Percentiles rank a stretch among this genome's conserved stretches.
phyloP scores from a whole-genome alignment of 2,888 invertebrate species.

The Eremobia ochroleuca region DNA sequence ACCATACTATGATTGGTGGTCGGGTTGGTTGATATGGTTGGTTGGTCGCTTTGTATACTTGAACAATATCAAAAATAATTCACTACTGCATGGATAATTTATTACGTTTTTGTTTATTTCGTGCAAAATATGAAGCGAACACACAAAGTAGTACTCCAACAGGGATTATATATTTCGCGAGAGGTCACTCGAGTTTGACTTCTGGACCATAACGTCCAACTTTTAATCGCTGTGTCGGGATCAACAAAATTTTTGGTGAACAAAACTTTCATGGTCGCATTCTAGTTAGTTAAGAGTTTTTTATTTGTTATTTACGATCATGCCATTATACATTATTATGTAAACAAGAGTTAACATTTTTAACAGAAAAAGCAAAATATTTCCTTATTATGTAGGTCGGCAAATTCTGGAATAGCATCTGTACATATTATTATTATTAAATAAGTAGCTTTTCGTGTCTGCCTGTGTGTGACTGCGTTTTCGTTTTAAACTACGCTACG shows the following conservation, averaged over 20 bases:
- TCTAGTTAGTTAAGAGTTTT: conserved; percentile 19
- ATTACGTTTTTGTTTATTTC: conserved; percentile 5
- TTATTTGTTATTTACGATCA: conserved; percentile 11
- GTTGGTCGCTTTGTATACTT: not conserved
- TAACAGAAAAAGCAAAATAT: not conserved
- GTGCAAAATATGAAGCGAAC: conserved; percentile 26
- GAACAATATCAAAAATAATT: not conserved
- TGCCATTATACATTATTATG: not conserved
- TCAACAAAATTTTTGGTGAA: conserved; percentile 56
- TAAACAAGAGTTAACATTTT: not conserved
- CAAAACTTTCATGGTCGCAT: conserved; percentile 25
- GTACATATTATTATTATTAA: no score
- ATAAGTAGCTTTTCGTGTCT: not conserved
- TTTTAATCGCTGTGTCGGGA: conserved; percentile 58
- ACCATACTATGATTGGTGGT: no score
- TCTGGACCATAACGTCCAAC: conserved; percentile 52
- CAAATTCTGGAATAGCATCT: not conserved
- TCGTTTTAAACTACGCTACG: not conserved
- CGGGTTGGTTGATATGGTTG: no score
- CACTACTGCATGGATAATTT: not conserved
- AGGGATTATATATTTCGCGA: conserved; percentile 51
- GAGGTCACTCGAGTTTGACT: conserved; percentile 57
- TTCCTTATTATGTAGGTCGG: no score
- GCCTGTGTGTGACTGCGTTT: not conserved
- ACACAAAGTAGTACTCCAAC: conserved; percentile 30